These are phyloP conservation scores for Brachionichthys hirsutus DNA, from an alignment of 2,113 vertebrate genomes.

Conservation along the genomic window DNA sequence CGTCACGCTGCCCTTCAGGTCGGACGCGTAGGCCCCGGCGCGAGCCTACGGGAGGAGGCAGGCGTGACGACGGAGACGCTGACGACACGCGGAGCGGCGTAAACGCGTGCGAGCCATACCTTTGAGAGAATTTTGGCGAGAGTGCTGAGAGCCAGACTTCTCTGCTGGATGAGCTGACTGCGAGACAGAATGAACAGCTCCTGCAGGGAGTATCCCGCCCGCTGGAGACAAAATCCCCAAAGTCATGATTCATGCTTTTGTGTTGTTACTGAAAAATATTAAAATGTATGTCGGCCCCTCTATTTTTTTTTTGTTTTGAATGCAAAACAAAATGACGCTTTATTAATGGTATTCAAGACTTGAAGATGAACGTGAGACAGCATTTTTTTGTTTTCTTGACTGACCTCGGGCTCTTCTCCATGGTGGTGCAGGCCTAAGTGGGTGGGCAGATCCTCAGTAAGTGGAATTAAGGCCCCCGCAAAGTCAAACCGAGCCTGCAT, in stretches of 20 bases:
- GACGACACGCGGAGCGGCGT: background rate
- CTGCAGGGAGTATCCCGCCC: slow-evolving; percentile 95
- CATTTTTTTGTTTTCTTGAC: slow-evolving; percentile 4
- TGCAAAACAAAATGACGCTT: background rate
- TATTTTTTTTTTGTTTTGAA: too few relatives aligned
- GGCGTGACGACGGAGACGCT: background rate
- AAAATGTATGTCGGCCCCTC: too few relatives aligned
- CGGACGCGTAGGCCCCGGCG: slow-evolving; percentile 81
- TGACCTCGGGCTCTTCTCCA: slow-evolving; percentile 95
- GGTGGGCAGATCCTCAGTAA: slow-evolving; percentile 86
- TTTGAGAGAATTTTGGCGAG: slow-evolving; percentile 86
- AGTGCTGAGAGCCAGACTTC: slow-evolving; percentile 86
- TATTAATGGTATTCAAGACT: too few relatives aligned
- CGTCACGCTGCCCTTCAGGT: slow-evolving; percentile 81
- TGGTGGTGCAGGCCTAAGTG: slow-evolving; percentile 96
- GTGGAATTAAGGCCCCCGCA: slow-evolving; percentile 85
- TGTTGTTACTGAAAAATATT: too few relatives aligned
- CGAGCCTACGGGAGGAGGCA: slow-evolving; percentile 74
- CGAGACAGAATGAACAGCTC: slow-evolving; percentile 95
- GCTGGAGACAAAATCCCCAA: slow-evolving; percentile 68
- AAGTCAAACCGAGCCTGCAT: slow-evolving; percentile 97
- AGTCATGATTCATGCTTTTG: too few relatives aligned
- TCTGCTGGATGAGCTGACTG: slow-evolving; percentile 92
- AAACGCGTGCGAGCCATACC: too few relatives aligned
- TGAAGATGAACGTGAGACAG: too few relatives aligned